Conservation (phyloP, 2,888 invertebrate genomes). For the Eupelmus urozonus region DNA sequence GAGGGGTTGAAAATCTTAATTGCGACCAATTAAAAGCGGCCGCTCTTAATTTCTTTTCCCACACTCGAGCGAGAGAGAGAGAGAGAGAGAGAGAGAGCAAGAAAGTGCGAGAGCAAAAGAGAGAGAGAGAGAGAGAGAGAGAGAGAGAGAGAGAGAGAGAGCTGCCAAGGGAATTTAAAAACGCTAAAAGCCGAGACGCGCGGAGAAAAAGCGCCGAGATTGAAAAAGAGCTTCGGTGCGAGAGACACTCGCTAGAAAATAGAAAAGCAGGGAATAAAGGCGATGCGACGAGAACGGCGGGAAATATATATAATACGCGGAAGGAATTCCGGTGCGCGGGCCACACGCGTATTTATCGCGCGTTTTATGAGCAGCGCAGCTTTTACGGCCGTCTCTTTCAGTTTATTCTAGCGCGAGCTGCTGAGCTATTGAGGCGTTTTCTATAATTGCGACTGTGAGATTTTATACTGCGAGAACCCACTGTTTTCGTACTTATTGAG, state of each 20-base stretch:
- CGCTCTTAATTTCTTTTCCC: constrained; percentile 54
- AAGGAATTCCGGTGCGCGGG: too few relatives aligned
- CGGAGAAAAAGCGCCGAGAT: constrained; percentile 3
- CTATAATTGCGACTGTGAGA: not conserved
- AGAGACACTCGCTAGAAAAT: constrained; percentile 21
- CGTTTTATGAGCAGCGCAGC: not conserved
- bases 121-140: not conserved
- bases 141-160: not conserved
- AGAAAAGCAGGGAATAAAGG: constrained; percentile 12
- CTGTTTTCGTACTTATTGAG: not conserved
- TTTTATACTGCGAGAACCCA: not conserved
- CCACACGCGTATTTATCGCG: too few relatives aligned
- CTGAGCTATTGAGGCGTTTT: constrained; percentile 4
- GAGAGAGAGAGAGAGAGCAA: not conserved
- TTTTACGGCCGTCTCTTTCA: constrained; percentile 14
- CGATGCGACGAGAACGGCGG: not conserved
- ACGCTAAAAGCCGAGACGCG: constrained; percentile 18
- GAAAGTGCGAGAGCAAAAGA: constrained; percentile 6
- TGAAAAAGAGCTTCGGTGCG: constrained; percentile 40
- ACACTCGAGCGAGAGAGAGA: not conserved
- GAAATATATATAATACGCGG: too few relatives aligned
- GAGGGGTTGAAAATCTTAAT: constrained; percentile 61
- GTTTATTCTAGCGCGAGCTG: constrained; percentile 20
- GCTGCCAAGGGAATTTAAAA: constrained; percentile 12
- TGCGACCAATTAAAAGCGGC: constrained; percentile 65